Evolutionary conservation across 2,113 vertebrate species (phyloP).

Genomic region (Platichthys stellatus): DNA sequence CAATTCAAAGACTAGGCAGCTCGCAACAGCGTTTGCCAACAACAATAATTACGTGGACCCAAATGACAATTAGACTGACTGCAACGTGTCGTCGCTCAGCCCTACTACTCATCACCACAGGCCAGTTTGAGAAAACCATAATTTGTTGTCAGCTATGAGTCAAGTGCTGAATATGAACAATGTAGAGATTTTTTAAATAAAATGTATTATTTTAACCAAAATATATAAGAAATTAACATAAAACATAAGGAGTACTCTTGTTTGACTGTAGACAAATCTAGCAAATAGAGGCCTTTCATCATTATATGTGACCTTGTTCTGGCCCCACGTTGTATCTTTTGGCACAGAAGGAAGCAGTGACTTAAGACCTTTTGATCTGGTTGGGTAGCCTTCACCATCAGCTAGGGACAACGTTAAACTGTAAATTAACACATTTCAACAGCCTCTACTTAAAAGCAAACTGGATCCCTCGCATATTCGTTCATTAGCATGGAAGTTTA

Average conservation of each 20-base stretch:
- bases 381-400: not conserved
- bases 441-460: not conserved
- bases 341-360: conserved; percentile 15
- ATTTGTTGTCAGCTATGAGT: conserved; percentile 34
- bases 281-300: not conserved
- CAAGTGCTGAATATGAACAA: not conserved
- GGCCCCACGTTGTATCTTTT: not conserved
- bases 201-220: no score
- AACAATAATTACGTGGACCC: conserved; percentile 74
- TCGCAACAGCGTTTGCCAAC: conserved; percentile 27
- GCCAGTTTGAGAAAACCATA: conserved; percentile 41
- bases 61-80: conserved; percentile 64
- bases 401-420: not conserved
- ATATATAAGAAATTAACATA: not conserved
- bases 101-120: conserved; percentile 35
- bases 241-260: no score
- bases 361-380: conserved; percentile 23
- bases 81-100: conserved; percentile 32
- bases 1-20: conserved; percentile 40
- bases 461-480: not conserved
- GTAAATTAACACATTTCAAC: conserved; percentile 10
- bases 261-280: not conserved
- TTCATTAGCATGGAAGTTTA: not conserved
- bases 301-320: not conserved
- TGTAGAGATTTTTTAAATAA: not conserved